Evolutionary conservation across 2,113 vertebrate species (phyloP).

Genomic region (Notarius quadriscutis): DNA sequence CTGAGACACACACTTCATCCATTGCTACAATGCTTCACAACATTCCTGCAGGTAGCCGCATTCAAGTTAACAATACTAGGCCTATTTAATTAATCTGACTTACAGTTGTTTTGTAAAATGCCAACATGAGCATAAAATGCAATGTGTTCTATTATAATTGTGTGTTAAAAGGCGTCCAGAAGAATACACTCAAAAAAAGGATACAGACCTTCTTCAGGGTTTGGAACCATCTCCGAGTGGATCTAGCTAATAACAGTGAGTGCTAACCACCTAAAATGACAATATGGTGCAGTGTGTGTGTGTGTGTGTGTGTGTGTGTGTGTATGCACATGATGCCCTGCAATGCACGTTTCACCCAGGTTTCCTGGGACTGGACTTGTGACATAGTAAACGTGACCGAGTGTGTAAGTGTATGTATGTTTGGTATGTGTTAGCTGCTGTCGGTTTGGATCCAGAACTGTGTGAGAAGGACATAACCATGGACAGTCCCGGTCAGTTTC

Average conservation of each 20-base stretch:
- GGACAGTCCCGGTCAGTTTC: slow-evolving; percentile 65
- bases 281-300: not conserved
- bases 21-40: slow-evolving; percentile 59
- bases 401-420: not conserved
- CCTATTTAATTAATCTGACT: not conserved
- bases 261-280: not conserved
- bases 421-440: slow-evolving; percentile 38
- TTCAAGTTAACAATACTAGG: not conserved
- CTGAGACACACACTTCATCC: slow-evolving; percentile 36
- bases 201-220: slow-evolving; percentile 63
- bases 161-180: slow-evolving; percentile 60
- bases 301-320: not conserved
- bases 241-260: slow-evolving; percentile 69
- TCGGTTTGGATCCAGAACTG: slow-evolving; percentile 54
- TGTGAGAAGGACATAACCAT: slow-evolving; percentile 60
- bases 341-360: not conserved
- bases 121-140: not conserved
- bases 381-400: not conserved
- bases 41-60: slow-evolving; percentile 39
- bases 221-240: slow-evolving; percentile 71
- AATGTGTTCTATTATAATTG: not conserved
- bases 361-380: not conserved
- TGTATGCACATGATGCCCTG: not conserved
- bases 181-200: slow-evolving; percentile 58
- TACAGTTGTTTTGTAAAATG: not conserved